Percentiles rank a stretch among this genome's conserved stretches.
Conservation (phyloP, 2,113 vertebrate genomes). For the Coptodon bakossiorum region DNA sequence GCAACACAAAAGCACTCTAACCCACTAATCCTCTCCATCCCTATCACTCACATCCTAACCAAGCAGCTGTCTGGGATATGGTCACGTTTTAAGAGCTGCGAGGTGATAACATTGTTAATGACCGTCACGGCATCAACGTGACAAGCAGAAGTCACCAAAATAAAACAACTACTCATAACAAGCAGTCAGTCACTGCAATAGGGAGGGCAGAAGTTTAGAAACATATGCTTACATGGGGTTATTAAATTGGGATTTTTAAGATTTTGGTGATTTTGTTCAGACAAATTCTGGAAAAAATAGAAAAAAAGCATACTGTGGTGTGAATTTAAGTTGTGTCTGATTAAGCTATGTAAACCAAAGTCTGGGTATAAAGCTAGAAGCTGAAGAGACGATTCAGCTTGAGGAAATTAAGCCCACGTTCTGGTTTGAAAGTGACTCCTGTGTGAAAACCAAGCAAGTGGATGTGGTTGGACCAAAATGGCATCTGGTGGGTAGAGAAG, state of each 20-base stretch:
- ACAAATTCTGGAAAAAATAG: background rate
- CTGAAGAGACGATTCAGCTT: background rate
- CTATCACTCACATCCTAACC: background rate
- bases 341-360: background rate
- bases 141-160: background rate
- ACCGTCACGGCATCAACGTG: background rate
- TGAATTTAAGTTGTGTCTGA: background rate
- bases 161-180: background rate
- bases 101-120: constrained; percentile 12
- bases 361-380: background rate
- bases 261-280: background rate
- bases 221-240: background rate
- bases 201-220: background rate
- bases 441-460: constrained; percentile 27
- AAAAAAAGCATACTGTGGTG: background rate
- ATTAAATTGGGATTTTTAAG: background rate
- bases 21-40: constrained; percentile 8
- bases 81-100: background rate
- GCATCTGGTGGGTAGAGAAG: constrained; percentile 23
- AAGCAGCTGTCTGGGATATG: background rate
- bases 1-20: constrained; percentile 9
- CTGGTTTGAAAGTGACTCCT: constrained; percentile 9
- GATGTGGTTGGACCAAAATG: constrained; percentile 56
- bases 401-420: background rate
- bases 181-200: background rate